A percentile compares a stretch with the other conserved stretches of the same genome.
Evolutionary conservation across 1,140 invertebrate genomes (phyloP).

Genomic region (Drosophila simulans): DNA sequence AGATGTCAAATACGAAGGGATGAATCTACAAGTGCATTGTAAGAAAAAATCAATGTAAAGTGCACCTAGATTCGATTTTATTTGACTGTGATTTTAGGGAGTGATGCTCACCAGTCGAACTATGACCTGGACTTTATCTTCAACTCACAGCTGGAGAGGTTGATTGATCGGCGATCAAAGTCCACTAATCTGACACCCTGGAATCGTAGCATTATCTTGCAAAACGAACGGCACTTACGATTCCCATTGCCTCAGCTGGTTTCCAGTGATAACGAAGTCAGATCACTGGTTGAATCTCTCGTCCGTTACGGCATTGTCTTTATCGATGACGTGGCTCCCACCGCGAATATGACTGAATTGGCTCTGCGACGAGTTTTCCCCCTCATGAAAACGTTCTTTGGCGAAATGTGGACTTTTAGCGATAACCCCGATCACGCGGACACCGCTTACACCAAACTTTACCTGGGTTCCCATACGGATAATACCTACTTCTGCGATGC

Average conservation of each 20-base stretch:
- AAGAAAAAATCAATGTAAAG: neutral
- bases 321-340: constrained; percentile 74
- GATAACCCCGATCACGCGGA: constrained; percentile 87
- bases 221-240: constrained; percentile 61
- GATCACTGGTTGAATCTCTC: constrained; percentile 53
- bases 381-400: constrained; percentile 88
- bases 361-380: constrained; percentile 82
- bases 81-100: constrained; percentile 51
- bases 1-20: constrained; percentile 13
- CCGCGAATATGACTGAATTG: constrained; percentile 75
- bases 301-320: constrained; percentile 78
- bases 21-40: constrained; percentile 40
- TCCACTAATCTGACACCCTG: constrained; percentile 55
- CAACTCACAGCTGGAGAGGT: constrained; percentile 53
- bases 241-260: constrained; percentile 50
- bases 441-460: constrained; percentile 88
- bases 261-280: constrained; percentile 49
- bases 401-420: constrained; percentile 88
- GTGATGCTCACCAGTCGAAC: constrained; percentile 66
- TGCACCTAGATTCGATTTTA: neutral
- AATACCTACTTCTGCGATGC: constrained; percentile 90
- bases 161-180: constrained; percentile 56
- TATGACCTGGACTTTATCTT: constrained; percentile 68
- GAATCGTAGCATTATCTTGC: constrained; percentile 60
- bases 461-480: constrained; percentile 87